Conservation (phyloP, 2,113 vertebrate genomes). For the Pteropus alecto region DNA sequence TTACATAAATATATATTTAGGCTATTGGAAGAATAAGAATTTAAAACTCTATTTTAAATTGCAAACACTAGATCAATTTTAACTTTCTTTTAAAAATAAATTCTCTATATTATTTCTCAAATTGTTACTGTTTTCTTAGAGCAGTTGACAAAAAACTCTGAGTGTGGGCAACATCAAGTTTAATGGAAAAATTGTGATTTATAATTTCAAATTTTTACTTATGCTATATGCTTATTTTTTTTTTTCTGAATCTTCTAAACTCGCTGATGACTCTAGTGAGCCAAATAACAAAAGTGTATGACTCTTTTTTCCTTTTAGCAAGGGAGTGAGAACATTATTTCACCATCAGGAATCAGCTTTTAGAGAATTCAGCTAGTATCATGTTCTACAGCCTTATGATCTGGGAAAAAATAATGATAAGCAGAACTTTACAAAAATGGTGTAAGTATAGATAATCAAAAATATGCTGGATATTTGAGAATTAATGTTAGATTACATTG, state of each 20-base stretch:
- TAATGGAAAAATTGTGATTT: neutral
- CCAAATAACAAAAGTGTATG: neutral
- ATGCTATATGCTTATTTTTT: neutral
- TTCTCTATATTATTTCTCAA: neutral
- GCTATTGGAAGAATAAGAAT: slow-evolving; percentile 25
- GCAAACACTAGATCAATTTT: neutral
- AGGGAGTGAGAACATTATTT: neutral
- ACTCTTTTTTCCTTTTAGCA: neutral
- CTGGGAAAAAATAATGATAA: neutral
- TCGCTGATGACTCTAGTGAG: neutral
- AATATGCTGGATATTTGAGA: neutral
- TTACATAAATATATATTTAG: slow-evolving; percentile 56
- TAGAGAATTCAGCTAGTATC: neutral
- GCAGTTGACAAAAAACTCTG: neutral
- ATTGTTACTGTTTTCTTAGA: neutral
- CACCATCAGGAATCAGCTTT: neutral
- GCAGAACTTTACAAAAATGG: neutral
- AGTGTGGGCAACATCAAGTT: neutral
- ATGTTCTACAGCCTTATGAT: neutral
- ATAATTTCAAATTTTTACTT: neutral
- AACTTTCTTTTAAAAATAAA: neutral
- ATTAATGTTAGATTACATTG: neutral
- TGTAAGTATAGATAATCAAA: neutral
- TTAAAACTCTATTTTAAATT: neutral
- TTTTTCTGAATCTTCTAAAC: neutral